Conservation (phyloP, 2,797 vertebrate species). For the Dipus sagitta region DNA sequence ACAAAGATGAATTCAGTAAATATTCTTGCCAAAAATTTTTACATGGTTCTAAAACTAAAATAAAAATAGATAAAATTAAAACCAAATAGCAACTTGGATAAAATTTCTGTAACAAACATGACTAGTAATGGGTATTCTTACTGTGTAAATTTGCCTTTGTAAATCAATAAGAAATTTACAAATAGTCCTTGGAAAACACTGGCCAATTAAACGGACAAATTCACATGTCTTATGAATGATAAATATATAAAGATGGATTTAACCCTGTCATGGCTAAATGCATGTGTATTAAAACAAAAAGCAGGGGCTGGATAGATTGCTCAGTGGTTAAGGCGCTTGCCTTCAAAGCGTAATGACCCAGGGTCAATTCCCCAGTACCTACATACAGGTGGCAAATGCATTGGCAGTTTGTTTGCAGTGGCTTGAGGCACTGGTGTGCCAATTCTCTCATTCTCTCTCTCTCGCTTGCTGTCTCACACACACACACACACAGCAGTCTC, state of each 20-base stretch:
- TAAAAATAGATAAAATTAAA: neutral
- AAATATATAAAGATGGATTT: neutral
- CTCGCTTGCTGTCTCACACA: no score
- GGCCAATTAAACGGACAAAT: neutral
- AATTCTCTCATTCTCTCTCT: no score
- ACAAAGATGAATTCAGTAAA: neutral
- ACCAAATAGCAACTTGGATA: neutral
- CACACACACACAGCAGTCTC: no score
- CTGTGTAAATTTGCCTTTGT: neutral
- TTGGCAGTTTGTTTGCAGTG: no score
- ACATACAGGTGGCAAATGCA: no score
- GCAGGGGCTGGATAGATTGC: neutral
- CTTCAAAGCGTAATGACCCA: no score
- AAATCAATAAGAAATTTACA: constrained; percentile 19
- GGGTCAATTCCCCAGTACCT: no score
- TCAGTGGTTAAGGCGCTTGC: no score
- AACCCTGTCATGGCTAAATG: neutral
- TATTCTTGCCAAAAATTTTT: constrained; percentile 19
- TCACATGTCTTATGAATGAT: neutral
- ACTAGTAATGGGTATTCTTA: neutral
- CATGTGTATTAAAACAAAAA: constrained; percentile 6
- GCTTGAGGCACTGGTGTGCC: no score
- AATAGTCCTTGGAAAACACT: neutral
- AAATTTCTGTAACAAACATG: neutral
- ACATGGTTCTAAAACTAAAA: neutral